A percentile compares a stretch with the other conserved stretches of the same genome.
phyloP scores from a whole-genome alignment of 2,797 vertebrate genomes.

The Hemitrygon akajei region DNA sequence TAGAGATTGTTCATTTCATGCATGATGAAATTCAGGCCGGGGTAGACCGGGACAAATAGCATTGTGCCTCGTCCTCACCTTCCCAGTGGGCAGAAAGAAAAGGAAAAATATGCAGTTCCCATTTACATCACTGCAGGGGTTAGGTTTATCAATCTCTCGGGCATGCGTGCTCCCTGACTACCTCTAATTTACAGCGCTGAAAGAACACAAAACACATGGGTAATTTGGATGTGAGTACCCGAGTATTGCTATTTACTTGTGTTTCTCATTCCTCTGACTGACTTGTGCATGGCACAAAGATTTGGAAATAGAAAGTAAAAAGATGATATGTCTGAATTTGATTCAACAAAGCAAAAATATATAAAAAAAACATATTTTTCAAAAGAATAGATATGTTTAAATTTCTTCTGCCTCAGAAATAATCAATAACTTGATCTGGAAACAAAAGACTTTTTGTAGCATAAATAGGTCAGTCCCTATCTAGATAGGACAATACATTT shows the following conservation, averaged over 20 bases:
- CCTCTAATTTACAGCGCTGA: background rate
- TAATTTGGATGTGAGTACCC: background rate
- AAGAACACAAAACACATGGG: background rate
- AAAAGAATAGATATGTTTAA: background rate
- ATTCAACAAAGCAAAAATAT: background rate
- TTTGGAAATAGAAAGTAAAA: background rate
- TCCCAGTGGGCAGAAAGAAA: background rate
- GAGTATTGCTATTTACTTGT: background rate
- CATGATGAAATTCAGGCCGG: background rate
- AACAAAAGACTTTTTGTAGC: background rate
- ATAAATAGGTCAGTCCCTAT: background rate
- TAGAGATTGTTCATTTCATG: background rate
- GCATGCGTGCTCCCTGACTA: background rate
- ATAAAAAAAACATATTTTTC: background rate
- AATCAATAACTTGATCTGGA: background rate
- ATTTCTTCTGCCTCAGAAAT: background rate
- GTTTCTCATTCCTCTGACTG: constrained; percentile 20
- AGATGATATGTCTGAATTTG: too few relatives aligned
- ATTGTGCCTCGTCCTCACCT: background rate
- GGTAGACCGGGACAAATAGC: background rate
- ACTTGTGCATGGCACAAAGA: background rate
- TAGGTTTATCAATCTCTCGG: background rate
- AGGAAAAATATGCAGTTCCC: background rate
- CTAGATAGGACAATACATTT: background rate
- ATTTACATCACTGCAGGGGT: background rate